Conservation (phyloP, 2,113 vertebrate genomes). For the Gallinago media region DNA sequence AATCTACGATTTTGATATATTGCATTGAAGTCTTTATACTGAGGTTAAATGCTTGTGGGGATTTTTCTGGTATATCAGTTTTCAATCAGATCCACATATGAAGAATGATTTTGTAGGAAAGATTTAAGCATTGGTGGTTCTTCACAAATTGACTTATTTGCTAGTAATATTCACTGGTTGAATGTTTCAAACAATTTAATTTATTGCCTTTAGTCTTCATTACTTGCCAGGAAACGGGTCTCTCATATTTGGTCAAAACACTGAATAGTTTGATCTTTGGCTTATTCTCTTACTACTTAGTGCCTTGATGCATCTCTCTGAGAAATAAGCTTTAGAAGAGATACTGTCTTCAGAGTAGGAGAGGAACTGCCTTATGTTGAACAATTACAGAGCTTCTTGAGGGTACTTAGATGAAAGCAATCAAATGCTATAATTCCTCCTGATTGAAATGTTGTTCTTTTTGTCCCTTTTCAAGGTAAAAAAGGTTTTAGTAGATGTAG, state of each 20-base stretch:
- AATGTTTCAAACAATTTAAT: background rate
- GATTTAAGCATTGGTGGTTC: background rate
- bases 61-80: background rate
- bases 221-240: background rate
- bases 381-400: background rate
- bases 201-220: background rate
- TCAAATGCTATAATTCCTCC: background rate
- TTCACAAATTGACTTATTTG: background rate
- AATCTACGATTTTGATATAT: background rate
- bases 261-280: background rate
- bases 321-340: background rate
- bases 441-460: background rate
- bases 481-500: background rate
- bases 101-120: background rate
- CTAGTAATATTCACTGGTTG: background rate
- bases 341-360: background rate
- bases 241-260: background rate
- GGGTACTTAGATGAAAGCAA: background rate
- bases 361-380: background rate
- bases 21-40: background rate
- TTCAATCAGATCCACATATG: background rate
- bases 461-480: background rate
- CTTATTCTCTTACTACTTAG: background rate
- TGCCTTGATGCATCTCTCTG: background rate
- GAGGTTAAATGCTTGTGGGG: background rate